phyloP scores from a whole-genome alignment of 23 tunicate species.

The Botrylloides violaceus region DNA sequence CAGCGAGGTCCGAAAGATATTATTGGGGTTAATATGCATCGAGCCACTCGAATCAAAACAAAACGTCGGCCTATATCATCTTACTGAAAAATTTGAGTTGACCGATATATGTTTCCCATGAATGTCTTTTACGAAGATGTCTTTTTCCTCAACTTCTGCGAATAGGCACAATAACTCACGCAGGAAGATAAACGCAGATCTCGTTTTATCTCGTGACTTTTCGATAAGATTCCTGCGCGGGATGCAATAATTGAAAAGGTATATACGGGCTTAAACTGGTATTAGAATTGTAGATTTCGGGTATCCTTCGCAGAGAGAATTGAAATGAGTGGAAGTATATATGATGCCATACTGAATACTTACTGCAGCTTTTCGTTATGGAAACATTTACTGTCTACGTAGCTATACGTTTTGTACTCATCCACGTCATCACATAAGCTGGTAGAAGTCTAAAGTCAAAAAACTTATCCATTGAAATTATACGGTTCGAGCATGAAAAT shows the following conservation, averaged over 20 bases:
- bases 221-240: conserved; percentile 15
- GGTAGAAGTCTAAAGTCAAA: not conserved
- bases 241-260: no score
- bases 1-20: not conserved
- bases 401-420: not conserved
- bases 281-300: no score
- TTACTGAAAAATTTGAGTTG: conserved; percentile 14
- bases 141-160: conserved; percentile 14
- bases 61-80: not conserved
- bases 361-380: not conserved
- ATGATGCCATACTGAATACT: not conserved
- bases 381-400: not conserved
- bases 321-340: not conserved
- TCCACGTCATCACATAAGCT: not conserved
- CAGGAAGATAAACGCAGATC: conserved; percentile 13
- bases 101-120: conserved; percentile 16
- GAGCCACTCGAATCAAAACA: not conserved
- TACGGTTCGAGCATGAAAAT: no score
- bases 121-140: conserved; percentile 16
- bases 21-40: not conserved
- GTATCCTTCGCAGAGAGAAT: no score
- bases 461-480: no score
- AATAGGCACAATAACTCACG: conserved; percentile 11
- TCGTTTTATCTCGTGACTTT: not conserved
- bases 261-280: no score